Conservation (phyloP, 1,140 invertebrate genomes). For the Lordiphosa clarofinis region DNA sequence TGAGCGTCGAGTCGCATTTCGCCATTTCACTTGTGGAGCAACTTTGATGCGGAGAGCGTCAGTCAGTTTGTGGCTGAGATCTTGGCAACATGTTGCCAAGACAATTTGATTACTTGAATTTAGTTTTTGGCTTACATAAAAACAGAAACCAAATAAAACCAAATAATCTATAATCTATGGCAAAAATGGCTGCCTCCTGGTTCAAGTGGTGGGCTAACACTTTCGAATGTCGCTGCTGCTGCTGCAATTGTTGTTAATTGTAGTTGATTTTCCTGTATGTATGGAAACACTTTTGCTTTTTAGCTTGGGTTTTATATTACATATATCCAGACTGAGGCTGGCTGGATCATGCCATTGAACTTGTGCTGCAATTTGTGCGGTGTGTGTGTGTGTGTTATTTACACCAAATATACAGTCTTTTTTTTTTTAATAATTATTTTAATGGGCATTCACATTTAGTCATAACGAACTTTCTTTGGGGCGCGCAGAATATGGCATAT, state of each 20-base stretch:
- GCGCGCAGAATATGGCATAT: conserved; percentile 29
- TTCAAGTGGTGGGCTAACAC: conserved; percentile 50
- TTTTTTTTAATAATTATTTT: conserved; percentile 35
- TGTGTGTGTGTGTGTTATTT: conserved; percentile 18
- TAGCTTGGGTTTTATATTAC: conserved; percentile 28
- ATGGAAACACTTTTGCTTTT: conserved; percentile 63
- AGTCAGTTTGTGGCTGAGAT: conserved; percentile 23
- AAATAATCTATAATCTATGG: conserved; percentile 73
- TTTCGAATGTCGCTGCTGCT: conserved; percentile 53
- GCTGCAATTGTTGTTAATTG: conserved; percentile 70
- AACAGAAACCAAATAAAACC: conserved; percentile 28
- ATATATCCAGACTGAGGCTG: conserved; percentile 31
- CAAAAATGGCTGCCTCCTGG: conserved; percentile 53
- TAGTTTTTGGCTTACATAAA: conserved; percentile 40
- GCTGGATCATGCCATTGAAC: conserved; percentile 52
- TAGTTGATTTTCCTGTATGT: conserved; percentile 70
- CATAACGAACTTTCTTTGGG: conserved; percentile 44
- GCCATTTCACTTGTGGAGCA: conserved; percentile 44
- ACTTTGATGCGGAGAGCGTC: conserved; percentile 11
- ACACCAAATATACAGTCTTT: conserved; percentile 3
- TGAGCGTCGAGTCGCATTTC: conserved; percentile 18
- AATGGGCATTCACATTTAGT: conserved; percentile 41
- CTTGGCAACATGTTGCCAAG: conserved; percentile 52
- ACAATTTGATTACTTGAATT: conserved; percentile 40
- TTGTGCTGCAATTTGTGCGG: conserved; percentile 49